These are phyloP conservation scores for Palythoa grandiflora DNA, from an alignment of 92 coral and sea anemone genomes.

Conservation along the genomic window DNA sequence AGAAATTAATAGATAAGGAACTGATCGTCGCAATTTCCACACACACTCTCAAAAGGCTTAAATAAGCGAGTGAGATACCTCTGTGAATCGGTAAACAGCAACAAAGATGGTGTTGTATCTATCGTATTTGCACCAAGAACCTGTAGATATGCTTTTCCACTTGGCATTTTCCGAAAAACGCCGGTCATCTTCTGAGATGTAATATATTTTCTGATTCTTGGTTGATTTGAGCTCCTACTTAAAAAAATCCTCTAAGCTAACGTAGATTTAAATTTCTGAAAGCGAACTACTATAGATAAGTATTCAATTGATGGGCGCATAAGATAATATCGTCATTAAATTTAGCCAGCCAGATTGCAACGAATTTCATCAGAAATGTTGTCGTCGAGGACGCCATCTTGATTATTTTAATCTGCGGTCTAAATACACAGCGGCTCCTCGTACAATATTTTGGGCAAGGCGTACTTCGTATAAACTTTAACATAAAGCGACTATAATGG, in stretches of 20 bases:
- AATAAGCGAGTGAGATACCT: slow-evolving; percentile 62
- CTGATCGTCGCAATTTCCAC: background rate
- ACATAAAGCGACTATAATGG: background rate
- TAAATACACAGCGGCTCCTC: slow-evolving; percentile 18
- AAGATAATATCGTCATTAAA: background rate
- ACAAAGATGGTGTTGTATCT: slow-evolving; percentile 90
- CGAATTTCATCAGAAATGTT: slow-evolving; percentile 23
- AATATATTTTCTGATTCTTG: background rate
- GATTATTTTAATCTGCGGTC: background rate
- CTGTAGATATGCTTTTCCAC: slow-evolving; percentile 77
- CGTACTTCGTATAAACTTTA: slow-evolving; percentile 18
- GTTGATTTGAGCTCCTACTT: background rate
- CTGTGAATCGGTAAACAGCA: slow-evolving; percentile 91
- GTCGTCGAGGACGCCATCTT: slow-evolving; percentile 28
- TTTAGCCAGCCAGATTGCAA: background rate
- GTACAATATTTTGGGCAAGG: background rate
- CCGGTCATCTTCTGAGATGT: slow-evolving; percentile 37
- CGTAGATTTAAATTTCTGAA: background rate
- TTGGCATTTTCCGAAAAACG: slow-evolving; percentile 50
- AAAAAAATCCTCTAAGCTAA: background rate
- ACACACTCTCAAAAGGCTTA: background rate
- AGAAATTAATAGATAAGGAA: too few species aligned
- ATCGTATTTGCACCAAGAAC: slow-evolving; percentile 84
- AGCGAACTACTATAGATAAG: background rate
- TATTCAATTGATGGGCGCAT: background rate